Evolutionary conservation across 92 coral and sea anemone genomes (phyloP), one percentile per base, ranked within the genome.

Genomic region (Bergia puertoricense): DNA sequence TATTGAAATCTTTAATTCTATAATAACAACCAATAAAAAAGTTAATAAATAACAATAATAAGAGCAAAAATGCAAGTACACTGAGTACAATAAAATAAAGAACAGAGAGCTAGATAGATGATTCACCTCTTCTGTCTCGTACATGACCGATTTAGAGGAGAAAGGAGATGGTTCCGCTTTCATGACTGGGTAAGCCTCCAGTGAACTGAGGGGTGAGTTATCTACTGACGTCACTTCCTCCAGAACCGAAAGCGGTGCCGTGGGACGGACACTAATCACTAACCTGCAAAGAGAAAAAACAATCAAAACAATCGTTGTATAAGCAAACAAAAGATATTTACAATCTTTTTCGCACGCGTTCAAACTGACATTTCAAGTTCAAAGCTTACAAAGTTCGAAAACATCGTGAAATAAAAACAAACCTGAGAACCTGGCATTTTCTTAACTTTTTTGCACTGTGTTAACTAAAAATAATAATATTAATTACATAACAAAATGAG

Each of bases 91-190:
- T 2, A n/a, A 14, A 81, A 30, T 37, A 66, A 81, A 5, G 1
- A 59, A 10, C 73, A 22, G 74, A 81, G 10, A 37, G 77, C 57
- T 11, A 39, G 86, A 82, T 9, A 5, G 2, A 82, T 9, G 11
- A 48, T 88, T 65, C 76, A 97, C 99, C 97, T 97, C 98, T 69
- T 97, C 99, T 36, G 95, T 91, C 74, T 97, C 98, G 88, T 93
- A 95, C 99, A 97, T 97, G 90, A 97, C 99, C 62, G 99, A 98
- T 86, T 93, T 97, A 45, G 99, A 97, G 14, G 99, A 97, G 88
- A 97, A 97, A 2, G 99, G 99, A 6, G 99, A 95, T 1, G 97
- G 97, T 11, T 94, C 97, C n/a, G 91, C 88, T 79, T 97, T 97
- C 93, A 97, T 88, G 74, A 97, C 94, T 72, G 99, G 98, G 79